Evolutionary conservation across 2,888 invertebrate species (phyloP).

Genomic region (Ganaspis brasiliensis): DNA sequence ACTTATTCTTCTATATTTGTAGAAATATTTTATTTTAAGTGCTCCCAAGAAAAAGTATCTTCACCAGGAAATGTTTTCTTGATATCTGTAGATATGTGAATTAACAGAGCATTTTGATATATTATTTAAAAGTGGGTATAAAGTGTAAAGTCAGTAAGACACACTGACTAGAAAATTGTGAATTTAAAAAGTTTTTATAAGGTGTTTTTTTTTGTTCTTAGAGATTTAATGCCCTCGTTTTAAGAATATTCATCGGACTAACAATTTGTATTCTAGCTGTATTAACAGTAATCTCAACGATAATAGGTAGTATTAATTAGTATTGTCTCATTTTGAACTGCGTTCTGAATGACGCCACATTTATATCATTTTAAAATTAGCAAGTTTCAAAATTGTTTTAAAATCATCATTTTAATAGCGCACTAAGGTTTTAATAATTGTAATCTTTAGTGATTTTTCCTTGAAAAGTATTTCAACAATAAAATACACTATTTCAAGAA

Average conservation of each 20-base stretch:
- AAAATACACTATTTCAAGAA: slow-evolving; percentile 21
- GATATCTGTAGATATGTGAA: slow-evolving; percentile 28
- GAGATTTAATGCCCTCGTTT: slow-evolving; percentile 37
- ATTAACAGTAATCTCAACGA: slow-evolving; percentile 32
- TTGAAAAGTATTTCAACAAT: background rate
- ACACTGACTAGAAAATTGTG: slow-evolving; percentile 23
- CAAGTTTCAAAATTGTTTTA: background rate
- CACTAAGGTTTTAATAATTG: background rate
- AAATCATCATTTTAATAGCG: background rate
- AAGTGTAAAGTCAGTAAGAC: slow-evolving; percentile 6
- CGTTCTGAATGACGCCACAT: slow-evolving; percentile 56
- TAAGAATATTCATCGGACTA: slow-evolving; percentile 20
- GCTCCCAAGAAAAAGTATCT: background rate
- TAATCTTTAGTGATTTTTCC: background rate
- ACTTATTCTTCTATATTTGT: background rate
- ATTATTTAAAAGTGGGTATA: background rate
- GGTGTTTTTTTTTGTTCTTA: background rate
- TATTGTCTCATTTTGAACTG: slow-evolving; percentile 70
- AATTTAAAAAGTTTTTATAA: slow-evolving; percentile 7
- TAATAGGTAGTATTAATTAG: slow-evolving; percentile 50
- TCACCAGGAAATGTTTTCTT: slow-evolving; percentile 6
- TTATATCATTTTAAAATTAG: slow-evolving; percentile 16
- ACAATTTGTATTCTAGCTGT: slow-evolving; percentile 27
- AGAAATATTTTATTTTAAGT: slow-evolving; percentile 9
- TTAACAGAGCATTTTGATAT: slow-evolving; percentile 7